These are phyloP conservation scores for Vulpes vulpes DNA, from an alignment of 2,113 vertebrate species.

Conservation along the genomic window DNA sequence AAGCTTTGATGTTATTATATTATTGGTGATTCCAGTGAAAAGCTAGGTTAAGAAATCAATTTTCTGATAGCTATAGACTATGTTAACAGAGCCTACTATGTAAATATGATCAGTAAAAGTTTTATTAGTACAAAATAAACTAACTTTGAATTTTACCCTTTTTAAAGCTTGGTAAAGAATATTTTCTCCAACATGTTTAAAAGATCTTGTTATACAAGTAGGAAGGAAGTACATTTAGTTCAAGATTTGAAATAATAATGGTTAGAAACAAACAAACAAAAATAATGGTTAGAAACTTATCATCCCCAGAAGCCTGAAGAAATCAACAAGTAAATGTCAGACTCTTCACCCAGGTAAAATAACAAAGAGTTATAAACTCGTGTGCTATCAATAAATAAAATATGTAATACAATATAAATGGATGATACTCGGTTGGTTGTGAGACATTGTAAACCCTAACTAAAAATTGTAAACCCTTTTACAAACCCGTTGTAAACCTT, in stretches of 20 bases:
- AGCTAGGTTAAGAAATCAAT: neutral
- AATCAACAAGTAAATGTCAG: constrained; percentile 36
- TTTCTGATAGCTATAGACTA: neutral
- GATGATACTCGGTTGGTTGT: neutral
- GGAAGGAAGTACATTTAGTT: constrained; percentile 6
- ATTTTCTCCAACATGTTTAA: constrained; percentile 40
- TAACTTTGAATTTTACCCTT: constrained; percentile 48
- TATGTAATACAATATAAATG: neutral
- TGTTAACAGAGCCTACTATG: constrained; percentile 2
- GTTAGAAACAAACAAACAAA: constrained; percentile 14
- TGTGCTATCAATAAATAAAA: neutral
- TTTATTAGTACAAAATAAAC: constrained; percentile 49
- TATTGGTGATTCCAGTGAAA: neutral
- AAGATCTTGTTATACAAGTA: constrained; percentile 36
- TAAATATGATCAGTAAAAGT: constrained; percentile 7
- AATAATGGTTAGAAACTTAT: constrained; percentile 30
- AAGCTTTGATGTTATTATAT: constrained; percentile 28
- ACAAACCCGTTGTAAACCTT: neutral
- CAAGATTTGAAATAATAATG: constrained; percentile 53
- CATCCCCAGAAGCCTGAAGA: neutral
- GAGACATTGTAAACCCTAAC: neutral
- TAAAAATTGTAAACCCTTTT: neutral
- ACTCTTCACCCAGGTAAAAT: neutral
- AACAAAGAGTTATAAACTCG: neutral
- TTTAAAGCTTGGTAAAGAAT: constrained; percentile 51